Base-by-base conservation (phyloP, 2,113 vertebrate species). In the Macrotus californicus region DNA sequence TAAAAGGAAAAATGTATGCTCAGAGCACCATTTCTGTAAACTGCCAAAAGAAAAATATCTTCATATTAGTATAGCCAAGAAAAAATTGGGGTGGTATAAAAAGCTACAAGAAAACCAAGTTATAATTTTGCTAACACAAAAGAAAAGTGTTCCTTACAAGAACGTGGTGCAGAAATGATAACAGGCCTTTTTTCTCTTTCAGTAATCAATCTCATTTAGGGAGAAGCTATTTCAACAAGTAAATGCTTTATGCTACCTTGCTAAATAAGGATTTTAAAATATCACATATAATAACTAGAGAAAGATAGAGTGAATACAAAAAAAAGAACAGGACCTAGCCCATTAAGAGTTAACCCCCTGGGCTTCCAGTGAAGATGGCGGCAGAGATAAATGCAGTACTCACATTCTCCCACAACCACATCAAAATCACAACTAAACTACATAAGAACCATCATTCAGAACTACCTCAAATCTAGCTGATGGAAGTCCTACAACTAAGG, bases 21-120 rank as follows among this genome's bases (percentile, higher is more conserved):
- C 92, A 91, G n/a, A 92, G 89, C 21, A 83, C 67, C 73, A 91
- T 93, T 93, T 88, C 82, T 94, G 39, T 83, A 97, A 96, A 93
- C 69, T 69, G 89, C 9, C 94, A 69, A 93, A 94, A 94, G 41
- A 16, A 73, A 73, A 46, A 43, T 29, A 80, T 94, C 84, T 96
- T 93, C 94, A 59, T 87, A 94, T 95, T 94, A 94, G 67, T 87
- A 36, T 31, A 96, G 56, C 18, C 70, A 61, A 85, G 41, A 91
- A 92, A 95, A 90, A 93, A 96, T 93, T 94, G 64, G 69, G 72
- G 77, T n/a, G 29, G 56, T 48, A 75, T 48, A 85, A 80, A 48
- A 76, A 76, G 50, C 54, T 87, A 7, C 54, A 64, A 93, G n/a
- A 29, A 97, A 95, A 86, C 24, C 67, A 86, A 81, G 73, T 91